Evolutionary conservation across 2,888 invertebrate genomes (phyloP).

Genomic region (Anthrax anthrax): DNA sequence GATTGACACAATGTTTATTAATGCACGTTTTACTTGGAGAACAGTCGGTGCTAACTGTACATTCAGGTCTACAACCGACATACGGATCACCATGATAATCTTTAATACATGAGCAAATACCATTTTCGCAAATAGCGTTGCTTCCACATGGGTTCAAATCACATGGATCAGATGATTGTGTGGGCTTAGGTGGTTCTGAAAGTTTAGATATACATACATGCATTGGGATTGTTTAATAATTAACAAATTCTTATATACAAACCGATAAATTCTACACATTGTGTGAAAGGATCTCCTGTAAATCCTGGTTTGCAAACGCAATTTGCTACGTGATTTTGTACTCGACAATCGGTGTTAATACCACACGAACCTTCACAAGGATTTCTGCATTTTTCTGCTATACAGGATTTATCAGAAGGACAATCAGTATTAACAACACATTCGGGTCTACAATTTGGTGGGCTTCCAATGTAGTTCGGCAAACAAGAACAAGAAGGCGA

Average conservation of each 20-base stretch:
- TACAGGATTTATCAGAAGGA: conserved; percentile 48
- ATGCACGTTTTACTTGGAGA: conserved; percentile 53
- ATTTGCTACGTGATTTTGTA: conserved; percentile 54
- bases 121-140: conserved; percentile 56
- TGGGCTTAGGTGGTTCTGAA: conserved; percentile 39
- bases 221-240: conserved; percentile 1
- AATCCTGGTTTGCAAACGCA: conserved; percentile 46
- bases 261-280: conserved; percentile 38
- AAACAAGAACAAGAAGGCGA: conserved; percentile 50
- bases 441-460: conserved; percentile 53
- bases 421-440: conserved; percentile 51
- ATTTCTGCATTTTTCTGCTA: conserved; percentile 55
- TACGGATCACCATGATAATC: conserved; percentile 52
- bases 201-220: neutral
- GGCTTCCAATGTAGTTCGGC: conserved; percentile 48
- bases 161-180: conserved; percentile 48
- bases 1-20: conserved; percentile 56
- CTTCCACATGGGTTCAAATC: conserved; percentile 61
- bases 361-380: conserved; percentile 60
- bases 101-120: conserved; percentile 44
- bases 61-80: conserved; percentile 52
- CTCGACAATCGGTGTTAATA: conserved; percentile 52
- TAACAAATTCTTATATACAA: neutral
- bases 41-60: conserved; percentile 59
- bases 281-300: conserved; percentile 52